Percentiles rank a stretch among this genome's conserved stretches.
These are phyloP conservation scores for Pteria penguin DNA, from an alignment of 2,888 invertebrate genomes.

Conservation along the genomic window DNA sequence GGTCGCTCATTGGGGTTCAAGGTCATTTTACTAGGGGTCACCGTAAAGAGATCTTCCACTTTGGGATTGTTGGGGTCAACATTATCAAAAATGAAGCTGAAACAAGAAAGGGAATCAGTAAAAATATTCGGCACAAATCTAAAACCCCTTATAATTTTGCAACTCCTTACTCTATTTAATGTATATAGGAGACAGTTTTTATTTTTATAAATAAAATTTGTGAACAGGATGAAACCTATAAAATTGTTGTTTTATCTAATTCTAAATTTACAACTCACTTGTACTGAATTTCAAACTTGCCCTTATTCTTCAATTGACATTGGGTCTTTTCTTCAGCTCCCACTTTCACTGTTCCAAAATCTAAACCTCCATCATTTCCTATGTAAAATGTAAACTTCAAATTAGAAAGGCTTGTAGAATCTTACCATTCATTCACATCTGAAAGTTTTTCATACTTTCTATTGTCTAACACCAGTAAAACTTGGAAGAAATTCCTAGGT, in stretches of 20 bases:
- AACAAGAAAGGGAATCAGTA: constrained; percentile 21
- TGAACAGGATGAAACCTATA: no score
- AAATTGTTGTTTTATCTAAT: no score
- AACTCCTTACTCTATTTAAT: not conserved
- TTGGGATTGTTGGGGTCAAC: constrained; percentile 69
- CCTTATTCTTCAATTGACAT: constrained; percentile 80
- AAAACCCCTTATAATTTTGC: no score
- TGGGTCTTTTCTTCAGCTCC: constrained; percentile 78
- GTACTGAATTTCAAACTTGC: constrained; percentile 80
- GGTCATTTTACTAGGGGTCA: constrained; percentile 74
- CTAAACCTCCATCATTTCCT: constrained; percentile 80
- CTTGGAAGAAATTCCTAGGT: not conserved
- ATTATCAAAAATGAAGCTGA: constrained; percentile 77
- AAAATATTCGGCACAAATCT: no score
- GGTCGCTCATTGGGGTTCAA: constrained; percentile 77
- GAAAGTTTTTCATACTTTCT: not conserved
- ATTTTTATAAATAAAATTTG: no score
- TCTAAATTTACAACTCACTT: constrained; percentile 76
- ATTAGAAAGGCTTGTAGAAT: no score
- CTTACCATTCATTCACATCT: no score
- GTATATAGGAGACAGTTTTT: not conserved
- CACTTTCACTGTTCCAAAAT: constrained; percentile 79
- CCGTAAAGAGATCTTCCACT: constrained; percentile 74
- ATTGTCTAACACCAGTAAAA: not conserved
- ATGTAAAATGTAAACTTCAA: no score